These are phyloP conservation scores for Polydrusus tereticollis DNA, from an alignment of 2,888 invertebrate species.

Conservation along the genomic window DNA sequence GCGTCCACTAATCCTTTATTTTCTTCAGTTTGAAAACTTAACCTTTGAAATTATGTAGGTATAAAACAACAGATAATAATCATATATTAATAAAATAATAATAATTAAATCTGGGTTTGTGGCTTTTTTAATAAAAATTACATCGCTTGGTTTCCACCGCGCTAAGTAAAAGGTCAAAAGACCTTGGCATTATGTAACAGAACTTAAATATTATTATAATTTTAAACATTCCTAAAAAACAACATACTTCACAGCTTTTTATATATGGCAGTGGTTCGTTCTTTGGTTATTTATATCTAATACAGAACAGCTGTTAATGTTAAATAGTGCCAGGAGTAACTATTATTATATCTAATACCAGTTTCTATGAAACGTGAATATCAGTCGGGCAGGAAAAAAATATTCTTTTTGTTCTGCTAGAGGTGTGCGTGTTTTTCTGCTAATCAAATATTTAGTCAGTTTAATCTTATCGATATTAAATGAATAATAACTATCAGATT, in stretches of 20 bases:
- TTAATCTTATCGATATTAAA: not conserved
- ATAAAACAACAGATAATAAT: not conserved
- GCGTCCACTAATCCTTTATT: too few relatives aligned
- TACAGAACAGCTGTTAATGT: slow-evolving; percentile 8
- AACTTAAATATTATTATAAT: slow-evolving; percentile 39
- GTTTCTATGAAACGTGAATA: not conserved
- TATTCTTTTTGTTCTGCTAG: not conserved
- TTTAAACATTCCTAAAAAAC: slow-evolving; percentile 30
- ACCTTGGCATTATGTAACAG: slow-evolving; percentile 44
- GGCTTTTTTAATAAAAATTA: slow-evolving; percentile 10
- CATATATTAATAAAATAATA: slow-evolving; percentile 17
- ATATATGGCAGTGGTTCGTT: slow-evolving; percentile 19
- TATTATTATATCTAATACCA: not conserved
- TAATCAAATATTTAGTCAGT: not conserved
- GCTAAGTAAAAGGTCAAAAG: slow-evolving; percentile 41
- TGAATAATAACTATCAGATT: not conserved
- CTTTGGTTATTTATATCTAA: slow-evolving; percentile 3
- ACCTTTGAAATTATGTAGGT: too few relatives aligned
- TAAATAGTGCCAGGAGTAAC: slow-evolving; percentile 10
- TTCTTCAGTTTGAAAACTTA: too few relatives aligned
- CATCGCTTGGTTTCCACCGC: not conserved
- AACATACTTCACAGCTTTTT: slow-evolving; percentile 13
- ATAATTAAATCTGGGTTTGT: slow-evolving; percentile 1
- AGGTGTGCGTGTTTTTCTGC: not conserved
- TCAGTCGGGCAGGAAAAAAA: not conserved